phyloP scores from a whole-genome alignment of 2,113 vertebrate species.

The Heloderma charlesbogerti region DNA sequence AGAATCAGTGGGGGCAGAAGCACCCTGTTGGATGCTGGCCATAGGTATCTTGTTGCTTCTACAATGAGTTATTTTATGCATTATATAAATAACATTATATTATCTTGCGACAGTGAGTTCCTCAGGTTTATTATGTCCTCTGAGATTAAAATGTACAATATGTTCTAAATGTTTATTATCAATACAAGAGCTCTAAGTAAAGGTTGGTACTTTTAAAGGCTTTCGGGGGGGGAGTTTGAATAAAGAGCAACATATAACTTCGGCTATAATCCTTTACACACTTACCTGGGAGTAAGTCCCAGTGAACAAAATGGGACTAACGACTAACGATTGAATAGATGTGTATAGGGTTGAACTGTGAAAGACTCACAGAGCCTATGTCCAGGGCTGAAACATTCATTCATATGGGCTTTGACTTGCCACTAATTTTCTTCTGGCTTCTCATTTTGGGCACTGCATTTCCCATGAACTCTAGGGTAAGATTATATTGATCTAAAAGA shows the following conservation, averaged over 20 bases:
- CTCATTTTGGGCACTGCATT: slow-evolving; percentile 16
- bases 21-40: too few species aligned
- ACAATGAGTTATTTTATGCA: too few species aligned
- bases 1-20: too few species aligned
- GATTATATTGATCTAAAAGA: slow-evolving; percentile 61
- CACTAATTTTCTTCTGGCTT: slow-evolving; percentile 29
- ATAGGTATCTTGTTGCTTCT: too few species aligned
- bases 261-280: too few species aligned
- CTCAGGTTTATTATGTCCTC: not conserved
- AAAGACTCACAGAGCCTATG: not conserved
- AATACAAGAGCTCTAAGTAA: not conserved
- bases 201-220: not conserved
- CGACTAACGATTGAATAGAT: too few species aligned
- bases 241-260: not conserved
- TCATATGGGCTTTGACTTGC: slow-evolving; percentile 1
- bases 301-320: too few species aligned
- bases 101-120: not conserved
- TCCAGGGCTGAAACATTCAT: not conserved
- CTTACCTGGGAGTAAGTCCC: too few species aligned
- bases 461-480: slow-evolving; percentile 29
- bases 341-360: not conserved
- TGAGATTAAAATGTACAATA: not conserved
- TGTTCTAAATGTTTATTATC: not conserved
- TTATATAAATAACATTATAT: not conserved
- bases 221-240: not conserved